Conservation (phyloP, 64 coral and sea anemone species). For the Montipora capricornis region DNA sequence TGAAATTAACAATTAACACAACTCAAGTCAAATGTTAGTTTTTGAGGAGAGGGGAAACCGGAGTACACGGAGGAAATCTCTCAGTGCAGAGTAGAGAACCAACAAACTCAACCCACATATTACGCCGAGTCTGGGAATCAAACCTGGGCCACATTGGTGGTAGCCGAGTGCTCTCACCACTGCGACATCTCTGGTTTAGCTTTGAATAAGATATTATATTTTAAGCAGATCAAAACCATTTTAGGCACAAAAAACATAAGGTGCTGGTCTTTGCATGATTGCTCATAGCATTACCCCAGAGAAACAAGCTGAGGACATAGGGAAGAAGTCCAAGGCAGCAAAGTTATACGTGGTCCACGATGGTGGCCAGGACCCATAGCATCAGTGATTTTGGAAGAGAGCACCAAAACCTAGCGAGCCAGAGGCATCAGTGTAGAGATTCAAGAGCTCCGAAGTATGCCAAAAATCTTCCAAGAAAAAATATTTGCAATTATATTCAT, state of each 20-base stretch:
- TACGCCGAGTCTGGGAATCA: too few relatives aligned
- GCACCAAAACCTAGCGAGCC: conserved; percentile 25
- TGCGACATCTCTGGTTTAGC: conserved; percentile 35
- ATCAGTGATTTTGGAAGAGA: not conserved
- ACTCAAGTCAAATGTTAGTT: too few relatives aligned
- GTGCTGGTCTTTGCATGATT: conserved; percentile 30
- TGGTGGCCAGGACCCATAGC: conserved; percentile 65
- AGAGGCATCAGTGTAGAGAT: conserved; percentile 21
- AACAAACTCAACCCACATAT: too few relatives aligned
- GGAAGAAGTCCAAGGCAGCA: conserved; percentile 63
- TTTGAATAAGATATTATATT: conserved; percentile 48
- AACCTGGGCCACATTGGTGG: too few relatives aligned
- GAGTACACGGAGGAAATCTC: too few relatives aligned
- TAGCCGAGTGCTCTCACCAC: not conserved
- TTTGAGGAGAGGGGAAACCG: too few relatives aligned
- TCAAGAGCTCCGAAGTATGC: conserved; percentile 2
- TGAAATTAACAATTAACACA: too few relatives aligned
- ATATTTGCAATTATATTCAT: not conserved
- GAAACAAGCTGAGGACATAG: conserved; percentile 48
- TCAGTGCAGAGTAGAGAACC: too few relatives aligned
- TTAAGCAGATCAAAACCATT: conserved; percentile 45
- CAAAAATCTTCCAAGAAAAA: conserved; percentile 16
- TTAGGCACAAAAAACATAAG: conserved; percentile 59
- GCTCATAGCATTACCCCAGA: conserved; percentile 17
- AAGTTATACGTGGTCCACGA: conserved; percentile 44